These are phyloP conservation scores for Sesamia inferens DNA, from an alignment of 2,888 invertebrate species.

Conservation along the genomic window DNA sequence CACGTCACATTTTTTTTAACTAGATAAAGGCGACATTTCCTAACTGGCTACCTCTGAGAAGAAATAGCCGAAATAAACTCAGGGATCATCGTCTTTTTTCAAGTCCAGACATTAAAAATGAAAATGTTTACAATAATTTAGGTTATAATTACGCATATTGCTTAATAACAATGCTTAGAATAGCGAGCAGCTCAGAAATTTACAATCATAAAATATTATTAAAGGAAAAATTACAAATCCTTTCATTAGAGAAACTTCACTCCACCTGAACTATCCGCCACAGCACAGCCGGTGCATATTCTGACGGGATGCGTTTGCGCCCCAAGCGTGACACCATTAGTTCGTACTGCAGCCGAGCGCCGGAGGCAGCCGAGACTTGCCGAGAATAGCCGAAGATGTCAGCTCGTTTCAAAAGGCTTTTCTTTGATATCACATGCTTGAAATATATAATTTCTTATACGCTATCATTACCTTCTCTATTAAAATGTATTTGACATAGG, in stretches of 20 bases:
- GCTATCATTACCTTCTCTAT: fast-evolving
- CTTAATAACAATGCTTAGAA: too few relatives aligned
- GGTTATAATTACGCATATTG: too few relatives aligned
- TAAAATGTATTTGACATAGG: neutral
- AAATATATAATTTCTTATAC: neutral
- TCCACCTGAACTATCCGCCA: neutral
- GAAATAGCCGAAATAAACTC: too few relatives aligned
- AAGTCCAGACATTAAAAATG: too few relatives aligned
- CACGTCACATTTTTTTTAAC: too few relatives aligned
- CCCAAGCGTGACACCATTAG: slow-evolving; percentile 47
- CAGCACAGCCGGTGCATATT: slow-evolving; percentile 13
- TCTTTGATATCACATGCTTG: neutral
- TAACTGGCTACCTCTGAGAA: too few relatives aligned
- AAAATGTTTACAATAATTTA: too few relatives aligned
- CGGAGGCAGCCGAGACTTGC: slow-evolving; percentile 11
- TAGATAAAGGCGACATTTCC: too few relatives aligned
- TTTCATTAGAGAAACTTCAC: slow-evolving; percentile 10
- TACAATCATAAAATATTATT: too few relatives aligned
- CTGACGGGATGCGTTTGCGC: slow-evolving; percentile 19
- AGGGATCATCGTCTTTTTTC: too few relatives aligned
- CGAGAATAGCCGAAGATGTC: slow-evolving; percentile 6
- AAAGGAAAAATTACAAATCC: neutral
- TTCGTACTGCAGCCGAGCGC: slow-evolving; percentile 26
- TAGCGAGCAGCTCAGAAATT: too few relatives aligned
- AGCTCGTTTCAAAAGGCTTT: slow-evolving; percentile 6